Base-by-base conservation (phyloP, 2,797 vertebrate genomes). In the Phoebastria nigripes region DNA sequence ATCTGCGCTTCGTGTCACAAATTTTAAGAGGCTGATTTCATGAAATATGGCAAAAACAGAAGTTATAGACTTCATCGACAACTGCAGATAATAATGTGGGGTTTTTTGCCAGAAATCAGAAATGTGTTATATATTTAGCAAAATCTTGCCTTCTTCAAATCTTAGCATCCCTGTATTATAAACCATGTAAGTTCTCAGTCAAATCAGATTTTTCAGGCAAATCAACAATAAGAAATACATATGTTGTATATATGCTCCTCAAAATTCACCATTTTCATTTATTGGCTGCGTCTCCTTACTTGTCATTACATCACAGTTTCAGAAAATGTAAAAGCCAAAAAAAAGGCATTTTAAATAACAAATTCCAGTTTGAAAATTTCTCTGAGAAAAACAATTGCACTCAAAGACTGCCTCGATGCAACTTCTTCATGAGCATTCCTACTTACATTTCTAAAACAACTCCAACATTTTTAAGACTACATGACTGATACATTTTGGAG, bases 21-120 rank as follows among this genome's bases (percentile, higher is more conserved):
- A 91, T 66, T 88, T 87, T 91, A 94, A 95, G 93, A 84, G 56
- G 58, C 72, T 94, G 66, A 89, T 85, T 78, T 91, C 13, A 61
- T 67, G 79, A 96, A 92, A 93, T 65, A 58, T 39, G 59, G 54
- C 72, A 65, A 80, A 67, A 65, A 35, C 58, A 84, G 63, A 96
- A 96, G 71, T 49, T 84, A 82, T 74, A 86, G 62, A 94, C 92
- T 92, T 96, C 66, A 97, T 54, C 0, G 9, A 82, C 78, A 86
- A 96, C 76, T 54, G 85, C 62, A 91, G 63, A 88, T 87, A 90
- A 93, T 82, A 77, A 61, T 37, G 11, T 39, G 56, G 56, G 35
- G 15, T 11, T 37, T 42, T 72, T 54, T 42, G 4, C 52, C 82
- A 85, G 39, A 91, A 88, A 91, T 62, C 55, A 81, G 33, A 69